Percentiles rank a stretch among this genome's conserved stretches.
These are phyloP conservation scores for Apostichopus leukothele DNA, from an alignment of 53 echinoderm and acorn worm species.

Conservation along the genomic window DNA sequence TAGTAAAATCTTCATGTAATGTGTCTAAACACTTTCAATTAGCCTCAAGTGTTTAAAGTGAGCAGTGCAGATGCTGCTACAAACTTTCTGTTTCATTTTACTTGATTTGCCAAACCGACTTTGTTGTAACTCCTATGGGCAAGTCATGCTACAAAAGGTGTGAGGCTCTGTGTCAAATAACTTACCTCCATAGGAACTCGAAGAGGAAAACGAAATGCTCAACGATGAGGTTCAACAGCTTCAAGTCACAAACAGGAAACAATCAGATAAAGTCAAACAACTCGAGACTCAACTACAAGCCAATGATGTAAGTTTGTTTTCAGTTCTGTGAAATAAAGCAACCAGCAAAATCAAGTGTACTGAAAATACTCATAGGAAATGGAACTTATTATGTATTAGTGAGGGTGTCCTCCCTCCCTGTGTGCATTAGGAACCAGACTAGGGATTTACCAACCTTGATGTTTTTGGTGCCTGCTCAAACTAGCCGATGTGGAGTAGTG, in stretches of 20 bases:
- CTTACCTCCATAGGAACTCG: constrained; percentile 68
- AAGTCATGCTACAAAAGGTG: neutral
- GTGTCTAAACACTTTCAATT: neutral
- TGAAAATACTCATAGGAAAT: no score
- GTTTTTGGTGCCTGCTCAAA: neutral
- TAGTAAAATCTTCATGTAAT: neutral
- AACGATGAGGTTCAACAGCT: constrained; percentile 81
- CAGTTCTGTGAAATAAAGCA: no score
- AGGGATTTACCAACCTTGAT: neutral
- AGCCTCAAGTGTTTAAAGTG: neutral
- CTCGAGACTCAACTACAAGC: constrained; percentile 51
- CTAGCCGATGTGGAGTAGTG: no score
- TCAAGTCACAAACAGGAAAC: constrained; percentile 72
- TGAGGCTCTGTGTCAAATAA: constrained; percentile 9
- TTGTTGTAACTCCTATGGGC: neutral
- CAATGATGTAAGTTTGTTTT: constrained; percentile 38
- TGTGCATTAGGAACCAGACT: neutral
- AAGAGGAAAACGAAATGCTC: constrained; percentile 95
- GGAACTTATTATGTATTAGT: no score
- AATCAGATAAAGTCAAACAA: constrained; percentile 66
- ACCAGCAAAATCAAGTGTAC: no score
- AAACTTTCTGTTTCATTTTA: neutral
- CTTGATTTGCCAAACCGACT: neutral
- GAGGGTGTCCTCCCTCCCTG: neutral
- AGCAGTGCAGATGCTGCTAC: neutral